These are phyloP conservation scores for Poeciliopsis prolifica DNA, from an alignment of 2,113 vertebrate genomes.

Conservation along the genomic window DNA sequence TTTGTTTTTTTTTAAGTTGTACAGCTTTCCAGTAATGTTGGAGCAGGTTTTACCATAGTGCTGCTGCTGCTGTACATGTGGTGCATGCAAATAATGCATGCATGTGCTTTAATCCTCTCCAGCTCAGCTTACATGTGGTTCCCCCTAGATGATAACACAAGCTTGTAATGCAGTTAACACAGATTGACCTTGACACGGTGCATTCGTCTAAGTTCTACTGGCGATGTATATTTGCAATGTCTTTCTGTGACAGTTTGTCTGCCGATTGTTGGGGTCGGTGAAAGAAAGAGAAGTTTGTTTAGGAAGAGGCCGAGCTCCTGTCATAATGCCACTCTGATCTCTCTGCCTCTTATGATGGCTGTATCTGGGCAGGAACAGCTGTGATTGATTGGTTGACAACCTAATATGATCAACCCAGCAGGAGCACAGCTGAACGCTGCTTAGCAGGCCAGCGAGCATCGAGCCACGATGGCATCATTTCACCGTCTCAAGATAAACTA, in stretches of 20 bases:
- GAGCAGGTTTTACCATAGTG: background rate
- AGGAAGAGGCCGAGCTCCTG: background rate
- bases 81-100: slow-evolving; percentile 25
- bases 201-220: slow-evolving; percentile 10
- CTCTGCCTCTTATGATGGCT: background rate
- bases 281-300: background rate
- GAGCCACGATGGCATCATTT: slow-evolving; percentile 31
- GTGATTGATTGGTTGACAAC: slow-evolving; percentile 47
- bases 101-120: slow-evolving; percentile 22
- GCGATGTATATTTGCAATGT: background rate
- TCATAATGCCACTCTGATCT: slow-evolving; percentile 5
- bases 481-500: slow-evolving; percentile 42
- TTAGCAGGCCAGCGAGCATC: background rate
- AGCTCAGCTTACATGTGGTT: slow-evolving; percentile 41
- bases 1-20: background rate
- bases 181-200: slow-evolving; percentile 47
- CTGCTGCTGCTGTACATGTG: background rate
- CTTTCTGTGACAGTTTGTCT: background rate
- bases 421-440: background rate
- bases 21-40: background rate
- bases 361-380: background rate
- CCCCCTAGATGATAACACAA: slow-evolving; percentile 40
- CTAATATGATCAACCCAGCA: slow-evolving; percentile 15
- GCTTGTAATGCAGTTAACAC: slow-evolving; percentile 54
- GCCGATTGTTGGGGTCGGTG: too few species aligned